Base-by-base conservation (phyloP, 2,113 vertebrate genomes). In the Gavia stellata region DNA sequence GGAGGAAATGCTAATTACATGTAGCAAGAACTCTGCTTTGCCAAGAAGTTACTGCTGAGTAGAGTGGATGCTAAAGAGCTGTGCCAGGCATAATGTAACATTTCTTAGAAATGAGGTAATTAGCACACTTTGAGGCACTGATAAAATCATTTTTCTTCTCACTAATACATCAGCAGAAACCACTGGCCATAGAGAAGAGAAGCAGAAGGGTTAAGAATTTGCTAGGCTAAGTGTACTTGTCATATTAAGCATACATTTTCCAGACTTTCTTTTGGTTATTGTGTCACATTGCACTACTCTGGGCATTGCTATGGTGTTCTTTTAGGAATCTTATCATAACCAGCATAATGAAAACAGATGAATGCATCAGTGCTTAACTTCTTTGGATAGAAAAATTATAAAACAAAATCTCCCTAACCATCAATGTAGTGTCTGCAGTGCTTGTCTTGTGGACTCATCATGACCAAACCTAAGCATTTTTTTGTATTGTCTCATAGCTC, bases 91-190 rank as follows among this genome's bases (percentile, higher is more conserved):
- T 79, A 93, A 94, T 66, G 75, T 31, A 92, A 14, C 72, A 86
- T 97, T 94, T 95, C 88, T 92, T 85, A 87, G 66, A 94, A 94
- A 89, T 92, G 56, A 96, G 52, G 49, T 94, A 87, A 75, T 86
- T 94, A 92, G 45, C 49, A 82, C 70, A 91, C 61, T 93, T 73
- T 61, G 81, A 79, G n/a, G 36, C 40, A 56, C 31, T 68, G 73
- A 94, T 91, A 96, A 92, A 79, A 92, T 91, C 78, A 68, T 44
- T 45, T 65, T 88, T 96, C 21, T 82, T 94, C 70, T 73, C 29
- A 42, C 31, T 89, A 78, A 61, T 29, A 52, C 49, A n/a, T 89
- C 73, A 91, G 28, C 70, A 84, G 42, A 81, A 93, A 87, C 29
- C 45, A 59, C 26, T 78, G 75, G 36, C 68, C 34, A 29, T 14